Evolutionary conservation across 2,113 vertebrate genomes (phyloP).

Genomic region (Rhinogobius similis): DNA sequence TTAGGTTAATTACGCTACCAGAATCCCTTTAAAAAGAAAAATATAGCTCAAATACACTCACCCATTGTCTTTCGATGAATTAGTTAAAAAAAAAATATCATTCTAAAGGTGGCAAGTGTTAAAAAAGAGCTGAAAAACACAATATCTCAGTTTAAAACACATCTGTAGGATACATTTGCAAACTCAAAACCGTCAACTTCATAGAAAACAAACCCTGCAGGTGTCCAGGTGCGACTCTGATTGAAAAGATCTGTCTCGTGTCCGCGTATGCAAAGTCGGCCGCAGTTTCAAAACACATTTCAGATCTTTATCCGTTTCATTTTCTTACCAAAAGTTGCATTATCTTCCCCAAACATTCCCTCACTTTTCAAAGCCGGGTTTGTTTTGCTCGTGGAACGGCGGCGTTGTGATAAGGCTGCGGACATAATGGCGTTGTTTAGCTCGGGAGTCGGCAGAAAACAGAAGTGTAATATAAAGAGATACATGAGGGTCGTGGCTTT

Average conservation of each 20-base stretch:
- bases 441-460: neutral
- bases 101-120: too few species aligned
- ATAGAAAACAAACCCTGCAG: neutral
- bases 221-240: neutral
- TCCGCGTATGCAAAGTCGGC: too few species aligned
- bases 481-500: neutral
- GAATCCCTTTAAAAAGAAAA: too few species aligned
- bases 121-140: too few species aligned
- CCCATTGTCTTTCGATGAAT: too few species aligned
- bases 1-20: too few species aligned
- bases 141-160: too few species aligned
- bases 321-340: neutral
- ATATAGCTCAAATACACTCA: too few species aligned
- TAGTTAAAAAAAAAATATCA: too few species aligned
- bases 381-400: neutral
- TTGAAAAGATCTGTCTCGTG: neutral
- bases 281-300: too few species aligned
- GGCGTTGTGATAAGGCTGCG: neutral
- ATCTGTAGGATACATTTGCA: neutral
- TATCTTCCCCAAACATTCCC: neutral
- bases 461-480: conserved; percentile 4
- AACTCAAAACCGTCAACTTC: neutral
- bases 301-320: neutral
- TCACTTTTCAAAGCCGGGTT: neutral
- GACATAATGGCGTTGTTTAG: neutral